Evolutionary conservation across 2,888 invertebrate genomes (phyloP).

Genomic region (Gisinianus flammeolus): DNA sequence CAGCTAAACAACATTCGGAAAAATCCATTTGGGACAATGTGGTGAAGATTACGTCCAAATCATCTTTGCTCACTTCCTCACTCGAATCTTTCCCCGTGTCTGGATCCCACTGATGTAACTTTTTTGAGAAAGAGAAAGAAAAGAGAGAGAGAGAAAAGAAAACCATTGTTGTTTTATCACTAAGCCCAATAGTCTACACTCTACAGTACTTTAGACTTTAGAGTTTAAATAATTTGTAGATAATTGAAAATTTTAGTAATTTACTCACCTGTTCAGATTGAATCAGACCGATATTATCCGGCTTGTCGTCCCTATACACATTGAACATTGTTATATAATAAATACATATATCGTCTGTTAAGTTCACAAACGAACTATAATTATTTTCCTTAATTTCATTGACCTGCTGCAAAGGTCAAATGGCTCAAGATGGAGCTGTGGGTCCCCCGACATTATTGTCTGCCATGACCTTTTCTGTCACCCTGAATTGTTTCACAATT

Average conservation of each 20-base stretch:
- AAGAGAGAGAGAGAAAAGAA: no score
- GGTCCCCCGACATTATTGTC: no score
- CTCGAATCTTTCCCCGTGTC: slow-evolving; percentile 20
- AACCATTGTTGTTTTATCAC: no score
- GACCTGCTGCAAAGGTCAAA: no score
- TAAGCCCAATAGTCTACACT: background rate
- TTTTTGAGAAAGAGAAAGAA: background rate
- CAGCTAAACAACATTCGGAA: slow-evolving; percentile 55
- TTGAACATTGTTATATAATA: no score
- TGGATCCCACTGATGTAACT: slow-evolving; percentile 37
- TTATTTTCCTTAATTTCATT: no score
- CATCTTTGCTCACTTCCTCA: slow-evolving; percentile 43
- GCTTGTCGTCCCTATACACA: slow-evolving; percentile 41
- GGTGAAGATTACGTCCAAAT: slow-evolving; percentile 49
- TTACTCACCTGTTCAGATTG: slow-evolving; percentile 42
- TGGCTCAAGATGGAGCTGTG: no score
- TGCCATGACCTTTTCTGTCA: no score
- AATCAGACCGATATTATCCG: slow-evolving; percentile 55
- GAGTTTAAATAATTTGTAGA: background rate
- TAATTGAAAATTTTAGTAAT: background rate
- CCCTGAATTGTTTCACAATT: no score
- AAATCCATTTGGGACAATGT: slow-evolving; percentile 47
- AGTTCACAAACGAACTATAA: no score
- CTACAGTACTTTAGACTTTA: background rate
- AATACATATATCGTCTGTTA: no score